Evolutionary conservation across 2,797 vertebrate genomes (phyloP).

Genomic region (Karalla daura): DNA sequence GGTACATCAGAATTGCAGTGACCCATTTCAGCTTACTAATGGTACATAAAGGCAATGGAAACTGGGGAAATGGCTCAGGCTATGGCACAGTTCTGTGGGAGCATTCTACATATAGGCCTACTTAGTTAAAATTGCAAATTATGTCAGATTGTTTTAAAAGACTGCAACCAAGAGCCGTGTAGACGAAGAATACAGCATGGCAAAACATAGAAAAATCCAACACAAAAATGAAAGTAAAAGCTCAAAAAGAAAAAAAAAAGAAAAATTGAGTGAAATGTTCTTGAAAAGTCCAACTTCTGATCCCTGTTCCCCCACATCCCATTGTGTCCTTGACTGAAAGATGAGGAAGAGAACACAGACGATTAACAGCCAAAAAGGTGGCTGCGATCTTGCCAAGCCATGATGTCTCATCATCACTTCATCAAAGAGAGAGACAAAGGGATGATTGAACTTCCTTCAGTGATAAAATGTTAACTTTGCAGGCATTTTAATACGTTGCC

Average conservation of each 20-base stretch:
- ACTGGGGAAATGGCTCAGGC: conserved; percentile 70
- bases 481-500: neutral
- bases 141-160: conserved; percentile 49
- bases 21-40: conserved; percentile 78
- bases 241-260: neutral
- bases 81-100: conserved; percentile 63
- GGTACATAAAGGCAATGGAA: conserved; percentile 70
- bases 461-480: too few relatives aligned
- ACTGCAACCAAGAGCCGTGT: conserved; percentile 4
- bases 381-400: conserved; percentile 75
- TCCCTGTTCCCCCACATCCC: conserved; percentile 47
- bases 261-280: conserved; percentile 19
- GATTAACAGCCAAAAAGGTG: conserved; percentile 80
- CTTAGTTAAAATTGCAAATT: conserved; percentile 57
- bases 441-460: too few relatives aligned
- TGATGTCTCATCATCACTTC: conserved; percentile 67
- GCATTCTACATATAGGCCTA: conserved; percentile 53
- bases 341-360: conserved; percentile 76
- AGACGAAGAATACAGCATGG: conserved; percentile 1
- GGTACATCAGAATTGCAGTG: conserved; percentile 68
- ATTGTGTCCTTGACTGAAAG: conserved; percentile 72
- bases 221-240: conserved; percentile 9
- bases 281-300: conserved; percentile 3
- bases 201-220: conserved; percentile 13
- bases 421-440: conserved; percentile 44